Evolutionary conservation across 2,113 vertebrate genomes (phyloP).

Genomic region (Prolemur simus): DNA sequence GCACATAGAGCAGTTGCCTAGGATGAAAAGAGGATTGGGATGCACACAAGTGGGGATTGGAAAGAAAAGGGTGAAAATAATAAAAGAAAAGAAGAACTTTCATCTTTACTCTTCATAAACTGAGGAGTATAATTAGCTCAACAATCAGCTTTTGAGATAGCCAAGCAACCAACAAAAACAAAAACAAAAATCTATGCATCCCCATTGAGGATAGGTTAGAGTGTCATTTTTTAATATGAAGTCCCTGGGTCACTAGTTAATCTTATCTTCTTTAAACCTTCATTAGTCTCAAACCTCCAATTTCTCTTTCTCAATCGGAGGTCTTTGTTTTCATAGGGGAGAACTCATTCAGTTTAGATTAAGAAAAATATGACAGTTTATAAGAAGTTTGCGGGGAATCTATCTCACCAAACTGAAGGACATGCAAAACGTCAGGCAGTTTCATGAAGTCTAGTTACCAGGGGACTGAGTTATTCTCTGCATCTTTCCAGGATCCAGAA

Average conservation of each 20-base stretch:
- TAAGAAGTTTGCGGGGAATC: not conserved
- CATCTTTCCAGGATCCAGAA: not conserved
- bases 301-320: not conserved
- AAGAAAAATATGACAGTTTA: not conserved
- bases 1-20: not conserved
- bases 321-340: not conserved
- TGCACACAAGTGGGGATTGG: not conserved
- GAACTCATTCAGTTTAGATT: not conserved
- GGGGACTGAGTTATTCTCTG: not conserved
- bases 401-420: not conserved
- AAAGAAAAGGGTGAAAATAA: not conserved
- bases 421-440: not conserved
- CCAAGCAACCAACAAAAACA: not conserved
- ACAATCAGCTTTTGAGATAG: not conserved
- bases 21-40: not conserved
- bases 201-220: not conserved
- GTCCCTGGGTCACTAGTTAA: not conserved
- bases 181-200: not conserved
- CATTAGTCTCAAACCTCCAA: not conserved
- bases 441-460: not conserved
- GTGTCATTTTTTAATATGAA: not conserved
- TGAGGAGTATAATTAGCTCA: not conserved
- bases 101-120: not conserved
- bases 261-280: not conserved
- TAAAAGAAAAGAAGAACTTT: not conserved